Percentiles rank a stretch among this genome's conserved stretches.
These are phyloP conservation scores for Sandelia bainsii DNA, from an alignment of 2,797 vertebrate genomes.

Conservation along the genomic window DNA sequence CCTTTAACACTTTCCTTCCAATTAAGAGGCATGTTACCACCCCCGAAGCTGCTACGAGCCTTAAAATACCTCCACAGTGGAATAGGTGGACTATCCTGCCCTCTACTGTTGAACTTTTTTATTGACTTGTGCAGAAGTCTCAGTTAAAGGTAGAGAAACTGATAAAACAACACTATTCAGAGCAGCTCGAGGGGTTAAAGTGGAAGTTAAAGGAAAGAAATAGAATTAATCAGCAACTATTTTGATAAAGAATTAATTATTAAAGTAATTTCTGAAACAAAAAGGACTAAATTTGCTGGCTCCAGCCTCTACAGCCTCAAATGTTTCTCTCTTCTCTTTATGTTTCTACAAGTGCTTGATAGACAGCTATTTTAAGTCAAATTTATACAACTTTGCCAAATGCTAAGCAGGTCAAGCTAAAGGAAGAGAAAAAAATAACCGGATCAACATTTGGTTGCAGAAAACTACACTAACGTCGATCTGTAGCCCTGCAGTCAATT, in stretches of 20 bases:
- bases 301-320: too few species aligned
- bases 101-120: background rate
- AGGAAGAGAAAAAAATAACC: background rate
- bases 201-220: too few species aligned
- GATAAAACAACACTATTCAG: background rate
- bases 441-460: background rate
- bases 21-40: too few species aligned
- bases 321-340: background rate
- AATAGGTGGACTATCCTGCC: too few species aligned
- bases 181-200: too few species aligned
- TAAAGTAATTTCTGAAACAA: too few species aligned
- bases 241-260: too few species aligned
- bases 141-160: slow-evolving; percentile 32
- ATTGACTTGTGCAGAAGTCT: background rate
- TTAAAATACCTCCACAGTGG: too few species aligned
- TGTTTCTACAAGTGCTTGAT: slow-evolving; percentile 13
- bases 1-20: background rate
- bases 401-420: background rate
- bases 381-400: background rate
- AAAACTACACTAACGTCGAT: background rate
- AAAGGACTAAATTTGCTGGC: too few species aligned
- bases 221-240: too few species aligned
- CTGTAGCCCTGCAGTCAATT: background rate
- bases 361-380: background rate
- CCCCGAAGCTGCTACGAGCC: too few species aligned